Evolutionary conservation across 2,888 invertebrate species (phyloP).

Genomic region (Scotopteryx bipunctaria): DNA sequence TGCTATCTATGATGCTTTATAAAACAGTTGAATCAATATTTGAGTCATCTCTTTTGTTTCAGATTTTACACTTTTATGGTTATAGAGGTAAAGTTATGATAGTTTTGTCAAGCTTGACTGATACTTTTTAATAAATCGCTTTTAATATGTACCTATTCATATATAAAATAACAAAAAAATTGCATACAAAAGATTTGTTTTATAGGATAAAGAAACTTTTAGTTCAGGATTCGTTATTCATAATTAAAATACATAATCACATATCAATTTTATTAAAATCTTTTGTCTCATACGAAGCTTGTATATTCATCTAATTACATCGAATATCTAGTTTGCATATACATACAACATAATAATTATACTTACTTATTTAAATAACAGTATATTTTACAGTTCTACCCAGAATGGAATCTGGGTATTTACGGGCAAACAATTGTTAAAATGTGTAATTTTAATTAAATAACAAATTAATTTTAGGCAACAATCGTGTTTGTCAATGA

Average conservation of each 20-base stretch:
- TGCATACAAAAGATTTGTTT: too few species aligned
- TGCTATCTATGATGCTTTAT: too few species aligned
- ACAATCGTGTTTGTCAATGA: constrained; percentile 25
- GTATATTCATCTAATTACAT: constrained; percentile 80
- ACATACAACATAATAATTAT: constrained; percentile 56
- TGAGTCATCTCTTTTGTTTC: neutral
- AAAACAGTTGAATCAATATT: neutral
- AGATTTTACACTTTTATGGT: too few species aligned
- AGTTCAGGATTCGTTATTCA: neutral
- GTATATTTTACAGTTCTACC: constrained; percentile 31
- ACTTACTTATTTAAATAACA: constrained; percentile 41
- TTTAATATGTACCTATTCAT: too few species aligned
- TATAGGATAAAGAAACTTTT: too few species aligned
- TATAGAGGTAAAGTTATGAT: too few species aligned
- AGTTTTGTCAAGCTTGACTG: neutral
- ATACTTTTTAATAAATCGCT: too few species aligned
- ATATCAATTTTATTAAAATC: constrained; percentile 81
- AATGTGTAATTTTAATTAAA: constrained; percentile 17
- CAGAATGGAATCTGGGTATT: constrained; percentile 14
- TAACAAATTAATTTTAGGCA: constrained; percentile 33
- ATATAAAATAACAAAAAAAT: too few species aligned
- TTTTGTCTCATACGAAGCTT: constrained; percentile 78
- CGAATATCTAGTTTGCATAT: constrained; percentile 72
- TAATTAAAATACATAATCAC: constrained; percentile 50
- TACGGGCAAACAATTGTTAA: constrained; percentile 10